phyloP scores from a whole-genome alignment of 1,140 invertebrate species.

The Proales similis region DNA sequence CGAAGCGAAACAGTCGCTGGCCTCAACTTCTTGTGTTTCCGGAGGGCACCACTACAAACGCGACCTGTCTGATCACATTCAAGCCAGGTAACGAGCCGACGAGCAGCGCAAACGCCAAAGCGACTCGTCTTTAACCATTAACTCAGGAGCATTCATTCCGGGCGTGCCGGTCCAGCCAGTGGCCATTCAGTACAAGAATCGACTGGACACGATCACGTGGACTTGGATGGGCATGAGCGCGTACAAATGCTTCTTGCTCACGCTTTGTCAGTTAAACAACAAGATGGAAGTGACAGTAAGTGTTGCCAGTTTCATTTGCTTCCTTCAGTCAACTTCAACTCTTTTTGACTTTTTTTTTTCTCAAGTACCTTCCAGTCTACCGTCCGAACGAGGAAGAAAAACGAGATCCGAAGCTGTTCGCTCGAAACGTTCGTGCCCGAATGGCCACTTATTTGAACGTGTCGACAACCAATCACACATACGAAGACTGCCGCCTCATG shows the following conservation, averaged over 20 bases:
- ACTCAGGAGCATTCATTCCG: slow-evolving; percentile 63
- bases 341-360: slow-evolving; percentile 34
- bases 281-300: slow-evolving; percentile 74
- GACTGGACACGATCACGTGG: slow-evolving; percentile 85
- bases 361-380: slow-evolving; percentile 78
- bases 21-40: slow-evolving; percentile 91
- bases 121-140: slow-evolving; percentile 36
- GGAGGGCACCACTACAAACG: slow-evolving; percentile 89
- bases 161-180: slow-evolving; percentile 89
- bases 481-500: slow-evolving; percentile 79
- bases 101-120: not conserved
- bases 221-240: slow-evolving; percentile 92
- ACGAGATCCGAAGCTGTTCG: slow-evolving; percentile 77
- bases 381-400: slow-evolving; percentile 75
- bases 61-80: slow-evolving; percentile 84
- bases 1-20: slow-evolving; percentile 74
- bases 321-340: slow-evolving; percentile 2
- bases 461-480: slow-evolving; percentile 81
- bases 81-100: slow-evolving; percentile 83
- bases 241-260: slow-evolving; percentile 78
- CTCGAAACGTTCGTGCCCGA: slow-evolving; percentile 74
- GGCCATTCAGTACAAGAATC: slow-evolving; percentile 80
- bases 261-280: slow-evolving; percentile 79
- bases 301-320: not conserved
- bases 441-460: slow-evolving; percentile 80